phyloP scores from a whole-genome alignment of 2,888 invertebrate genomes.

The Macaria liturata region DNA sequence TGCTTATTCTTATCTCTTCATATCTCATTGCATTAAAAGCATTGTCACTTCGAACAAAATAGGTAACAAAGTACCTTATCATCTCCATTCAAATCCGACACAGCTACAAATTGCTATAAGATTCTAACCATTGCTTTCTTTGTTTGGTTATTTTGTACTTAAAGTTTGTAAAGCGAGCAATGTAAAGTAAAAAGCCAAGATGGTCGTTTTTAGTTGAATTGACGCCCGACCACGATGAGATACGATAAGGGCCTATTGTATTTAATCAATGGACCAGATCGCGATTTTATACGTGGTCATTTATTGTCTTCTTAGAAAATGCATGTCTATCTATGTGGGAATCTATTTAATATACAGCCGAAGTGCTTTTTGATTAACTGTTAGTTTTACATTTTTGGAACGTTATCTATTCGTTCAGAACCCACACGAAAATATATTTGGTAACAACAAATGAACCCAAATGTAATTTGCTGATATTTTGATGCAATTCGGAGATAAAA shows the following conservation, averaged over 20 bases:
- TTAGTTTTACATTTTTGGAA: no score
- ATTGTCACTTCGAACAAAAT: constrained; percentile 13
- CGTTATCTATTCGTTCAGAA: no score
- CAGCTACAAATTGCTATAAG: not conserved
- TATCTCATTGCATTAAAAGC: constrained; percentile 11
- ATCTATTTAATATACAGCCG: constrained; percentile 14
- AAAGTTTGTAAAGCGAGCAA: constrained; percentile 3
- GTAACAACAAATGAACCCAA: no score
- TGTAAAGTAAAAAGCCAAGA: constrained; percentile 7
- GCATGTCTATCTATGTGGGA: constrained; percentile 20
- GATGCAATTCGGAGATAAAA: no score
- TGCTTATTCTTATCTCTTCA: constrained; percentile 4
- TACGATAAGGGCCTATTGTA: constrained; percentile 37
- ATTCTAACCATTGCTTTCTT: constrained; percentile 1
- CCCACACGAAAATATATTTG: no score
- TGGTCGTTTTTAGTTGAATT: constrained; percentile 5
- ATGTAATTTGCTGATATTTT: no score
- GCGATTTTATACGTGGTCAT: constrained; percentile 28
- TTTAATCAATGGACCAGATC: constrained; percentile 37
- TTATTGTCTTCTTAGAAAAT: constrained; percentile 29
- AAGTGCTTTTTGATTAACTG: no score
- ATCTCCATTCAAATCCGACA: constrained; percentile 10
- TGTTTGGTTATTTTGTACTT: not conserved
- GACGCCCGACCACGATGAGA: constrained; percentile 28
- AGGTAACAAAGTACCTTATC: constrained; percentile 16